These are phyloP conservation scores for Bibio marci DNA, from an alignment of 2,888 invertebrate genomes.

Conservation along the genomic window DNA sequence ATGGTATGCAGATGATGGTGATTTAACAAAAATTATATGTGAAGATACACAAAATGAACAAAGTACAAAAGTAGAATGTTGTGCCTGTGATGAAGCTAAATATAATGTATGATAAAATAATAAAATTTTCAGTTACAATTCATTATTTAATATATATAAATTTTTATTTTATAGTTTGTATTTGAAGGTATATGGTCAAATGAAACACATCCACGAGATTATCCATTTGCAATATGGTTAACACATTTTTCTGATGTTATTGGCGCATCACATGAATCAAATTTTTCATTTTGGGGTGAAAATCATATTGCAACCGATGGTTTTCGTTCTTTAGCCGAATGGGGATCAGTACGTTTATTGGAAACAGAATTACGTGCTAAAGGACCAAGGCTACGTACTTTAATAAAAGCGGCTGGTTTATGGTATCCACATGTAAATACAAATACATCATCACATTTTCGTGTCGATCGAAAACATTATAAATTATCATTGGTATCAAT, in stretches of 20 bases:
- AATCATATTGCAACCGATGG: conserved; percentile 77
- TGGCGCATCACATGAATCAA: conserved; percentile 79
- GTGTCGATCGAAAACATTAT: conserved; percentile 70
- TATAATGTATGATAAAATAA: conserved; percentile 49
- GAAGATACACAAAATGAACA: conserved; percentile 45
- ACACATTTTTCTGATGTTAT: conserved; percentile 96
- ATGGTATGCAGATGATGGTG: conserved; percentile 85
- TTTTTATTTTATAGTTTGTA: conserved; percentile 35
- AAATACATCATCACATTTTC: conserved; percentile 65
- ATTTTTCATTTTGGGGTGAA: conserved; percentile 84
- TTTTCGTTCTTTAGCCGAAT: conserved; percentile 51
- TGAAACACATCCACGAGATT: conserved; percentile 90
- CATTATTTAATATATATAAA: not conserved
- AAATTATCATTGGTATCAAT: conserved; percentile 74
- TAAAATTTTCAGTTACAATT: not conserved
- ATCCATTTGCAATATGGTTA: conserved; percentile 75
- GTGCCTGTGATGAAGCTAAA: conserved; percentile 92
- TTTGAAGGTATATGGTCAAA: conserved; percentile 94
- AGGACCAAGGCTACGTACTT: conserved; percentile 57
- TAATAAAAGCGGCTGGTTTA: conserved; percentile 76
- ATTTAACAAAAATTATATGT: conserved; percentile 62
- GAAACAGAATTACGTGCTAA: conserved; percentile 79
- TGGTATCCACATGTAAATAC: conserved; percentile 80
- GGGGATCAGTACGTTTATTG: conserved; percentile 68
- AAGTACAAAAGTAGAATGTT: conserved; percentile 48